phyloP scores from a whole-genome alignment of 2,113 vertebrate genomes.

The Hypomesus transpacificus region DNA sequence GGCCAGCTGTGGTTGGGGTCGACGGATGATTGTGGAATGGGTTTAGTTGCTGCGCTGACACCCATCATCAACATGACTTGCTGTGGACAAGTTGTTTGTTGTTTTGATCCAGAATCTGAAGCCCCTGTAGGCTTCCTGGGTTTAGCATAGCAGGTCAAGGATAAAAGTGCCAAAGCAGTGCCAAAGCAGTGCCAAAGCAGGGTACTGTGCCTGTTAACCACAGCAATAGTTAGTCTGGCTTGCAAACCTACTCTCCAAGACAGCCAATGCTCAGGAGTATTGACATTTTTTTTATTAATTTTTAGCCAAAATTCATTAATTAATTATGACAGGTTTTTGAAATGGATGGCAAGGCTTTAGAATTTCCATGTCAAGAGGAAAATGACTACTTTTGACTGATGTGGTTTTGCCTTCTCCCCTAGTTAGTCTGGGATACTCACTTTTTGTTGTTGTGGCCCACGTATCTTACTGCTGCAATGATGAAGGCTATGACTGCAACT shows the following conservation, averaged over 20 bases:
- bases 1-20: constrained; percentile 57
- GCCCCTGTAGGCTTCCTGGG: constrained; percentile 40
- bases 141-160: constrained; percentile 67
- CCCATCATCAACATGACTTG: constrained; percentile 34
- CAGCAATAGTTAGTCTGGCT: constrained; percentile 65
- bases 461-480: constrained; percentile 78
- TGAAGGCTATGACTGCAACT: constrained; percentile 78
- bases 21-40: constrained; percentile 46
- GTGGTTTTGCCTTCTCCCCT: constrained; percentile 26
- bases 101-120: neutral
- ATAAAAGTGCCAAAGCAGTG: constrained; percentile 53
- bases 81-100: constrained; percentile 2
- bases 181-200: constrained; percentile 63
- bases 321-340: constrained; percentile 58
- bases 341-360: constrained; percentile 75
- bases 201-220: constrained; percentile 55
- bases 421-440: constrained; percentile 63
- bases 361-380: constrained; percentile 48
- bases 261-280: constrained; percentile 39
- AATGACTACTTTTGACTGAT: constrained; percentile 33
- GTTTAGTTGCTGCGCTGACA: constrained; percentile 60
- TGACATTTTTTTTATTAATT: constrained; percentile 29
- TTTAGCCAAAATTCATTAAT: constrained; percentile 45
- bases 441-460: constrained; percentile 80
- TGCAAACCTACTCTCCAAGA: constrained; percentile 49